phyloP scores from a whole-genome alignment of 2,113 vertebrate genomes.

The Labrus mixtus region DNA sequence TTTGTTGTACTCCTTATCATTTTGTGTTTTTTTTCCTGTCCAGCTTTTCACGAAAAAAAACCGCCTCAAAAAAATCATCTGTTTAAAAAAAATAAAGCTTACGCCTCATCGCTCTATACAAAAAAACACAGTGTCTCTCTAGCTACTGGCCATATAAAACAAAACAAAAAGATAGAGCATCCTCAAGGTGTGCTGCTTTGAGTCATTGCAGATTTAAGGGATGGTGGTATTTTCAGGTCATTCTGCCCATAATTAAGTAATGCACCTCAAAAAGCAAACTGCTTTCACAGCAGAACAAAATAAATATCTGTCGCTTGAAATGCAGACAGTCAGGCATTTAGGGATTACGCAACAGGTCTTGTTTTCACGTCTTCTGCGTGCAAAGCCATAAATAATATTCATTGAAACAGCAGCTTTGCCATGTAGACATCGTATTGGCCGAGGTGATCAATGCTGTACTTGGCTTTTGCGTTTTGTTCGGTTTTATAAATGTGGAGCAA shows the following conservation, averaged over 20 bases:
- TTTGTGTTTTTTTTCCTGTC: conserved; percentile 5
- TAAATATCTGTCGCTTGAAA: conserved; percentile 21
- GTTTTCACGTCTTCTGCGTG: not conserved
- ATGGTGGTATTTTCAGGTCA: conserved; percentile 16
- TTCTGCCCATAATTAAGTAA: conserved; percentile 28
- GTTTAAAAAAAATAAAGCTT: conserved; percentile 17
- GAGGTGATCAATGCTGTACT: not conserved
- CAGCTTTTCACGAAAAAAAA: not conserved
- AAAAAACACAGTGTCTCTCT: no score
- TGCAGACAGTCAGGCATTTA: not conserved
- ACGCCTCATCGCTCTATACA: conserved; percentile 22
- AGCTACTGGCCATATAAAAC: no score
- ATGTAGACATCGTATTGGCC: not conserved
- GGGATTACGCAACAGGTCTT: not conserved
- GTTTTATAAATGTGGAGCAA: conserved; percentile 25
- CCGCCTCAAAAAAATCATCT: not conserved
- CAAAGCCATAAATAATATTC: conserved; percentile 1
- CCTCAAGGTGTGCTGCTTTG: no score
- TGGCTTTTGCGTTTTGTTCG: conserved; percentile 10
- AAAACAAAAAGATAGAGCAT: not conserved
- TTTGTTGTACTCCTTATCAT: conserved; percentile 6
- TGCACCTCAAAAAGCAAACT: conserved; percentile 12
- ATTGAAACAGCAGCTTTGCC: conserved; percentile 5
- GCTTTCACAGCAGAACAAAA: not conserved
- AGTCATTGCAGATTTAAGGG: not conserved